A percentile compares a stretch with the other conserved stretches of the same genome.
Evolutionary conservation across 2,113 vertebrate genomes (phyloP).

Genomic region (Rutilus rutilus): DNA sequence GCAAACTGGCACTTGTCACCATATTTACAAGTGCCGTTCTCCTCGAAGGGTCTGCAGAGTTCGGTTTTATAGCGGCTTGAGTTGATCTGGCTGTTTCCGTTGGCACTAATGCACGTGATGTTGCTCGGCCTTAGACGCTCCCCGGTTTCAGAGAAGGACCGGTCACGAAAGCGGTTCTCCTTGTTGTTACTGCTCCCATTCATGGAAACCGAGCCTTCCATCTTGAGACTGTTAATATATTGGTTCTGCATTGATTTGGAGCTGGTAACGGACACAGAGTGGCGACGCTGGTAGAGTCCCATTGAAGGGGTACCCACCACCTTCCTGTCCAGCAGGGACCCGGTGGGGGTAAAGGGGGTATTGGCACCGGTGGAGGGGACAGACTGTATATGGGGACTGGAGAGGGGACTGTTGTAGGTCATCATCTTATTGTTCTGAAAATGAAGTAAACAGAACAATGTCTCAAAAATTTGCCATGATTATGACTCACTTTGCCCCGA

Average conservation of each 20-base stretch:
- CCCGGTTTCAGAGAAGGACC: conserved; percentile 84
- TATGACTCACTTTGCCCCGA: conserved; percentile 4
- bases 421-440: conserved; percentile 84
- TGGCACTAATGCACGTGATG: conserved; percentile 53
- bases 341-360: conserved; percentile 68
- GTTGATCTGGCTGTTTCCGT: conserved; percentile 81
- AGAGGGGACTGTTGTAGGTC: conserved; percentile 69
- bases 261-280: conserved; percentile 81
- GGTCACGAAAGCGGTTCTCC: conserved; percentile 84
- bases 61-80: conserved; percentile 92
- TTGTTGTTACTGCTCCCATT: conserved; percentile 76
- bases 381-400: conserved; percentile 45
- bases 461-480: not conserved
- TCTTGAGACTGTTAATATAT: conserved; percentile 79
- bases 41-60: conserved; percentile 88
- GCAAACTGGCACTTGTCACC: conserved; percentile 93
- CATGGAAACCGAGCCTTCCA: conserved; percentile 67
- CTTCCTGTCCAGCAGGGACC: conserved; percentile 86
- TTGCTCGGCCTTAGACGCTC: conserved; percentile 73
- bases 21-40: conserved; percentile 88
- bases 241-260: conserved; percentile 82
- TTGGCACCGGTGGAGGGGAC: conserved; percentile 51
- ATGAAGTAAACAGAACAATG: not conserved
- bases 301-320: conserved; percentile 81
- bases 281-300: conserved; percentile 78